Percentiles rank a stretch among this genome's conserved stretches.
These are phyloP conservation scores for Vulpes ferrilata DNA, from an alignment of 2,113 vertebrate genomes.

Conservation along the genomic window DNA sequence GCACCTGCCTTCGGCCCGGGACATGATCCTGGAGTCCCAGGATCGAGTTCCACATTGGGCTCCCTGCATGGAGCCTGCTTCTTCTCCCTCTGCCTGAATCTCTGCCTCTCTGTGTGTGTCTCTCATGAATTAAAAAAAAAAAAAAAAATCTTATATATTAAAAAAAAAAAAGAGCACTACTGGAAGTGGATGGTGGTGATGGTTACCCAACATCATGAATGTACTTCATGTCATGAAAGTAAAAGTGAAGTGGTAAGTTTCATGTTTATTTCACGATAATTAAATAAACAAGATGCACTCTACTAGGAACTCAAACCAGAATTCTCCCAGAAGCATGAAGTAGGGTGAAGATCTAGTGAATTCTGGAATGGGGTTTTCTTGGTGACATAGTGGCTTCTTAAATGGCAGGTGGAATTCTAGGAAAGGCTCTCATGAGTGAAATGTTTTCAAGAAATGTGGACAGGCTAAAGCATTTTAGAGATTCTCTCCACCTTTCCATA, in stretches of 20 bases:
- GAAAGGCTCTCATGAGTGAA: background rate
- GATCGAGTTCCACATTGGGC: no score
- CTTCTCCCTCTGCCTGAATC: no score
- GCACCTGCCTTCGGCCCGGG: no score
- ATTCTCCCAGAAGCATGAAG: background rate
- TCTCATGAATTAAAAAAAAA: no score
- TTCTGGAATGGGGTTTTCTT: background rate
- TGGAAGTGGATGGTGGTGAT: accelerated
- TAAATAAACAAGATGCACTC: background rate
- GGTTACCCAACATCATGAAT: accelerated
- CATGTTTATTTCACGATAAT: background rate
- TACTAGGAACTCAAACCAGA: background rate
- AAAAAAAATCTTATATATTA: no score
- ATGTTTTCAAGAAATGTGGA: background rate
- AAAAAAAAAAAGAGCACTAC: background rate
- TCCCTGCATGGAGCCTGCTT: no score
- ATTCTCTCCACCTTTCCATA: background rate
- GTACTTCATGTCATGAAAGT: accelerated
- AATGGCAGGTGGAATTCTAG: background rate
- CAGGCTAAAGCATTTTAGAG: background rate
- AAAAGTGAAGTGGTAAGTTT: background rate
- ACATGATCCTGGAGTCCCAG: no score
- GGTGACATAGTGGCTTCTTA: background rate
- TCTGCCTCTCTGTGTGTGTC: no score
- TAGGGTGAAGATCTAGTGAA: background rate